Percentiles rank a stretch among this genome's conserved stretches.
phyloP scores from a whole-genome alignment of 2,797 vertebrate species.

The Molossus alvarezi region DNA sequence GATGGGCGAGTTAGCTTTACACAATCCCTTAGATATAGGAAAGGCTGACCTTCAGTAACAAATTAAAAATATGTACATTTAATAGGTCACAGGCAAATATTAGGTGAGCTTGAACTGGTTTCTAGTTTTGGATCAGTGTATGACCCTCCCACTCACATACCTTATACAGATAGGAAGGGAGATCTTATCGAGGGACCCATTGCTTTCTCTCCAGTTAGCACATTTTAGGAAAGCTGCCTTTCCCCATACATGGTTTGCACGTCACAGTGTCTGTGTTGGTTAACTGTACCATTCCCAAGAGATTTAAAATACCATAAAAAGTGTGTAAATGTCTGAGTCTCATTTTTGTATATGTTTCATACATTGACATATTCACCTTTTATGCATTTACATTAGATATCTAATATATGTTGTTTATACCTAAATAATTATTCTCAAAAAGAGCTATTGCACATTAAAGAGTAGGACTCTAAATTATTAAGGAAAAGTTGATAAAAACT shows the following conservation, averaged over 20 bases:
- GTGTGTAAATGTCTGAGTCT: not conserved
- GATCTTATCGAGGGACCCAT: not conserved
- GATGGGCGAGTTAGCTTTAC: not conserved
- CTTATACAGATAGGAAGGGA: not conserved
- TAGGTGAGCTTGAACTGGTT: not conserved
- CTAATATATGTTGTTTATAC: not conserved
- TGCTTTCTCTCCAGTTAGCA: not conserved
- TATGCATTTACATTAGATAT: conserved; percentile 11
- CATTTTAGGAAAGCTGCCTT: not conserved
- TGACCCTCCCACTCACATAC: not conserved
- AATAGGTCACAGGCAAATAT: not conserved
- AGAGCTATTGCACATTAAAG: not conserved
- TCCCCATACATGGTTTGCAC: not conserved
- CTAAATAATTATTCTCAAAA: not conserved
- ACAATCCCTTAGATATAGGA: not conserved
- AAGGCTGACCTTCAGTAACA: not conserved
- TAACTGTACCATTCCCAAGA: not conserved
- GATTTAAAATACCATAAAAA: not conserved
- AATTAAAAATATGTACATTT: not conserved
- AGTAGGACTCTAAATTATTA: not conserved
- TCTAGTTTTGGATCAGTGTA: conserved; percentile 34
- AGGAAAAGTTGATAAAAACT: conserved; percentile 3
- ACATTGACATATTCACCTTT: not conserved
- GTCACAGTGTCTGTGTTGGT: not conserved
- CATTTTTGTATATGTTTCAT: conserved; percentile 15